These are phyloP conservation scores for Psittacula echo DNA, from an alignment of 2,797 vertebrate species.

Conservation along the genomic window DNA sequence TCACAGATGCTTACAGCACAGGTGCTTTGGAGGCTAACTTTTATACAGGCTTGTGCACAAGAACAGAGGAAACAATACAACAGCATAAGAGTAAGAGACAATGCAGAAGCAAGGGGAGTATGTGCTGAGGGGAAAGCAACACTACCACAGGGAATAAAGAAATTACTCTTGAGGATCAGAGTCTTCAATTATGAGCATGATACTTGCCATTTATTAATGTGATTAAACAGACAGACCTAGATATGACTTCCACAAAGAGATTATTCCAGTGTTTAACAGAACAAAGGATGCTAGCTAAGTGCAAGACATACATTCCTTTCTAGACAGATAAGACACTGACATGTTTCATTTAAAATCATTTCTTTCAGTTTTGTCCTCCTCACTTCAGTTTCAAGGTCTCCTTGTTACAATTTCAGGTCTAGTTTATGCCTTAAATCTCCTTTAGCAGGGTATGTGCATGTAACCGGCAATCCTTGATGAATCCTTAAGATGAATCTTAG, in stretches of 20 bases:
- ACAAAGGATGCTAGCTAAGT: constrained; percentile 25
- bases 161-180: constrained; percentile 37
- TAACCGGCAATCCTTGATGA: not conserved
- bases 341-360: not conserved
- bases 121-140: not conserved
- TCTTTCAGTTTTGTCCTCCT: not conserved
- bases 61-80: not conserved
- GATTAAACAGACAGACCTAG: constrained; percentile 46
- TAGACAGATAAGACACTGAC: not conserved
- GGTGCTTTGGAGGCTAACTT: not conserved
- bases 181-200: constrained; percentile 32
- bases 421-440: not conserved
- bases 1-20: not conserved
- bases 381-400: constrained; percentile 3
- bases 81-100: not conserved
- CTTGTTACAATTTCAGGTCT: not conserved
- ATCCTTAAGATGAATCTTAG: not conserved
- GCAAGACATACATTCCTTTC: constrained; percentile 1
- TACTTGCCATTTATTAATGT: constrained; percentile 35
- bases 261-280: constrained; percentile 27
- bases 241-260: not conserved
- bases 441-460: not conserved
- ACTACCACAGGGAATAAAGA: constrained; percentile 25
- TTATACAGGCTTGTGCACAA: not conserved
- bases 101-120: not conserved